phyloP scores from a whole-genome alignment of 1,140 invertebrate genomes.

The Leptinotarsa texana region DNA sequence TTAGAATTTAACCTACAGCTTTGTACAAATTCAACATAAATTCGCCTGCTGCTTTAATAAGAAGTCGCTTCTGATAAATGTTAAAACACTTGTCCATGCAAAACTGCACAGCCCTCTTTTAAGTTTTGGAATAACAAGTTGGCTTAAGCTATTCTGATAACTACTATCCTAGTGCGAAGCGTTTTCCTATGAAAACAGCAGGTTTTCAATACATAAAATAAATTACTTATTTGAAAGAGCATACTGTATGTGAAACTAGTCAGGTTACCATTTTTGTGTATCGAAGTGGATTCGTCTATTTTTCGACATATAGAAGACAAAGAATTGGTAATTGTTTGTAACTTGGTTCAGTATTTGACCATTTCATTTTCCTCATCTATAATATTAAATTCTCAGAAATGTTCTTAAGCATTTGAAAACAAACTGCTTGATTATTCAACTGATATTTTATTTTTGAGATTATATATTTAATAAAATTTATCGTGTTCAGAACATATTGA shows the following conservation, averaged over 20 bases:
- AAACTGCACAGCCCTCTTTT: too few species aligned
- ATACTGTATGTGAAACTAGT: conserved; percentile 20
- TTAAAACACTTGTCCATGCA: not conserved
- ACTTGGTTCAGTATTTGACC: too few species aligned
- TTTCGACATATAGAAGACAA: too few species aligned
- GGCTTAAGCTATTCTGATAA: not conserved
- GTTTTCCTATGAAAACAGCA: conserved; percentile 11
- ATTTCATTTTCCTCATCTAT: too few species aligned
- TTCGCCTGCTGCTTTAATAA: not conserved
- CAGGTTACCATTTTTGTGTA: not conserved
- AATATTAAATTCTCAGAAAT: too few species aligned
- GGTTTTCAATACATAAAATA: conserved; percentile 14
- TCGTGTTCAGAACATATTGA: too few species aligned
- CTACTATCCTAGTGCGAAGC: not conserved
- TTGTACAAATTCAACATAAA: conserved; percentile 28
- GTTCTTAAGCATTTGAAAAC: too few species aligned
- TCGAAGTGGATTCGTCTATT: too few species aligned
- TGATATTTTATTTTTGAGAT: too few species aligned
- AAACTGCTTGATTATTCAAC: too few species aligned
- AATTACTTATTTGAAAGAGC: conserved; percentile 20
- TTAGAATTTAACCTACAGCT: conserved; percentile 32
- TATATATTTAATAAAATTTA: too few species aligned
- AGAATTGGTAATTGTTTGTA: too few species aligned
- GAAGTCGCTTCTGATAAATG: not conserved
- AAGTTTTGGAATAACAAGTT: not conserved